A percentile compares a stretch with the other conserved stretches of the same genome.
Evolutionary conservation across 2,888 invertebrate species (phyloP).

Genomic region (Xanthorhoe designata): DNA sequence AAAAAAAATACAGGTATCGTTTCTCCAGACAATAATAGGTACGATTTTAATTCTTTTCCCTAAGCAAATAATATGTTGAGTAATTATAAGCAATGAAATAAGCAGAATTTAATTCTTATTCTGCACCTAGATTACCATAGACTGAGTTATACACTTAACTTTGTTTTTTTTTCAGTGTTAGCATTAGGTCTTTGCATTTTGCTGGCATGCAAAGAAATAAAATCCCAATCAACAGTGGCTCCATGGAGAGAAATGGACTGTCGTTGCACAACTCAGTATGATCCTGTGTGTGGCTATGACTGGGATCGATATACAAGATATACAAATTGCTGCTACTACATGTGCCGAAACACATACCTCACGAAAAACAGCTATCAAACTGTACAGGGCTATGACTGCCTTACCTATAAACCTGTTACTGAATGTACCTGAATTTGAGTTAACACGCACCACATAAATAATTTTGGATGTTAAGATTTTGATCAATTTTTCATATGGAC

Average conservation of each 20-base stretch:
- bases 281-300: conserved; percentile 57
- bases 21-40: no score
- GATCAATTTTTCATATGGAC: neutral
- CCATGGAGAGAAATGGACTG: conserved; percentile 49
- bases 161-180: conserved; percentile 20
- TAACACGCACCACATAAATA: neutral
- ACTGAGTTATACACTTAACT: neutral
- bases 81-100: no score
- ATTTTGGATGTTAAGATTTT: neutral
- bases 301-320: conserved; percentile 53
- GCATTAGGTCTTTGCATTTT: conserved; percentile 12
- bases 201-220: conserved; percentile 9
- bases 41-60: no score
- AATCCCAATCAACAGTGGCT: conserved; percentile 18
- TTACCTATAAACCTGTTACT: conserved; percentile 34
- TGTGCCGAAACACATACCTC: conserved; percentile 50
- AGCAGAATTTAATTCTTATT: no score
- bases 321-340: conserved; percentile 53
- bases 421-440: neutral
- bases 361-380: conserved; percentile 27
- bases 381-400: conserved; percentile 49
- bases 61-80: no score
- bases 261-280: conserved; percentile 55
- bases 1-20: no score
- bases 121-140: no score